Percentiles rank a stretch among this genome's conserved stretches.
Evolutionary conservation across 2,797 vertebrate species (phyloP).

Genomic region (Podargus strigoides): DNA sequence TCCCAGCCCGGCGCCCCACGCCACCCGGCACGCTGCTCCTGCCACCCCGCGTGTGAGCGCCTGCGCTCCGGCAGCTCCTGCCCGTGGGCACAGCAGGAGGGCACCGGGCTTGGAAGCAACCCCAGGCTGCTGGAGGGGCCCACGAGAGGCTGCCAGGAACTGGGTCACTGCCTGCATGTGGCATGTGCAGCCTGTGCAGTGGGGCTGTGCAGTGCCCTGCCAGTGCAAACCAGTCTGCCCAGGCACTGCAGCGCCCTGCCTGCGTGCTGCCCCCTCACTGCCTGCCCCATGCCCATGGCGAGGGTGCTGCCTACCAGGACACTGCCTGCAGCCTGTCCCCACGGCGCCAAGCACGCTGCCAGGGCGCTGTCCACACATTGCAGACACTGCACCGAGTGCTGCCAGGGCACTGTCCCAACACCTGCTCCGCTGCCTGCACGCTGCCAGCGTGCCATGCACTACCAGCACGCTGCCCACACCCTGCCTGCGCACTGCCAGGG

Average conservation of each 20-base stretch:
- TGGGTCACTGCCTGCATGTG: neutral
- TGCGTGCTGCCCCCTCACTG: neutral
- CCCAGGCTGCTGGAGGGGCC: neutral
- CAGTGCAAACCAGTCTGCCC: accelerated
- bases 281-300: neutral
- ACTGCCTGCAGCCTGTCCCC: neutral
- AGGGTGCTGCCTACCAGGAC: neutral
- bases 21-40: accelerated
- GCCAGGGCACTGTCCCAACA: no score
- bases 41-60: no score
- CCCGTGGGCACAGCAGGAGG: accelerated
- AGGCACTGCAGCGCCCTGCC: neutral
- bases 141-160: accelerated
- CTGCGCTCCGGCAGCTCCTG: accelerated
- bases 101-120: accelerated
- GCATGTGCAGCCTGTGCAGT: neutral
- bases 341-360: no score
- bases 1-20: neutral
- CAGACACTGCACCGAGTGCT: neutral
- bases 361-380: neutral
- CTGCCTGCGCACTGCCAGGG: no score
- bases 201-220: neutral
- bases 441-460: no score
- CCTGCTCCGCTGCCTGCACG: no score
- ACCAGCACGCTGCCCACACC: no score